Evolutionary conservation across 2,888 invertebrate species (phyloP), one percentile per base, ranked within the genome.

Genomic region (Papilio protenor): DNA sequence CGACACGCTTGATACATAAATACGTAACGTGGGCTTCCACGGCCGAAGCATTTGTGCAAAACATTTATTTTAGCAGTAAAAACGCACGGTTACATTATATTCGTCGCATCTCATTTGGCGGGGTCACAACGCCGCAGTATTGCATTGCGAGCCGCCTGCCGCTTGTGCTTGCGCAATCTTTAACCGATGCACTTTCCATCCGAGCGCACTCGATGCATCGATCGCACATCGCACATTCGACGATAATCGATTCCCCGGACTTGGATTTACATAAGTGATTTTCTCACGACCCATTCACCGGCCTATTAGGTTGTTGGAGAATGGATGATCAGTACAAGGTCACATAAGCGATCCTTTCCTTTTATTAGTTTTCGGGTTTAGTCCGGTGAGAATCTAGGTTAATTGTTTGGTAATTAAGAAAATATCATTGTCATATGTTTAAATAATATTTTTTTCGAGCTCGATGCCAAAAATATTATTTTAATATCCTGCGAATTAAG

Each of bases 201-300:
- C 84, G 86, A 80, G 81, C 82, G 84, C 81, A 83, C 82, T 85
- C 81, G 83, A 80, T 82, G 82, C 83, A 82, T 81, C 80, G 82
- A 87, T 87, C 87, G 85, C 85, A 86, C 87, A 86, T 88, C 85
- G 85, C 85, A 59, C 57, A 59, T 59, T 59, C 23, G 80, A 84
- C 86, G 85, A 90, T 93, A 92, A 93, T 93, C 92, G 92, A 92
- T 93, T 91, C 92, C 90, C 87, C 87, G 87, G 89, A 92, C 92
- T 91, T 90, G 86, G 88, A 92, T 92, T 92, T 90, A 87, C 91
- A 91, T 93, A 91, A 92, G 89, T 89, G 89, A 86, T 90, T 88
- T 92, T 94, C 94, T 92, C 94, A 93, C 94, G 93, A 85, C 89
- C 90, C 91, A 89, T 87, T 92, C 91, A 88, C 91, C 87, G 85